These are phyloP conservation scores for Falco novaeseelandiae DNA, from an alignment of 2,797 vertebrate genomes.

Conservation along the genomic window DNA sequence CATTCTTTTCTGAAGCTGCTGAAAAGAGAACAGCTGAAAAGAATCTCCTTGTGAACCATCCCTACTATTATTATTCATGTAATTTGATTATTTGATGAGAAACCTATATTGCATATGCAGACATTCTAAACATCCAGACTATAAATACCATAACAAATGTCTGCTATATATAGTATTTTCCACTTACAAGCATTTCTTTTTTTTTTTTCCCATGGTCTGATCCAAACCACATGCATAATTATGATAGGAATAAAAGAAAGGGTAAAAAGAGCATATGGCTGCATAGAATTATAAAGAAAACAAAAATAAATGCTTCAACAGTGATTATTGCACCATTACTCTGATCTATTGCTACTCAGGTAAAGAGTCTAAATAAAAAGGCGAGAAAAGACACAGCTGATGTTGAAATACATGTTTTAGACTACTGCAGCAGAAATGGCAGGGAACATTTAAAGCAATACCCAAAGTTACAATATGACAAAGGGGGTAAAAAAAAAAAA, in stretches of 20 bases:
- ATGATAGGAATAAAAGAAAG: not conserved
- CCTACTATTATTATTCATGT: not conserved
- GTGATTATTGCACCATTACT: slow-evolving; percentile 1
- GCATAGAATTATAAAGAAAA: slow-evolving; percentile 29
- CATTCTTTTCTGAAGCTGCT: not conserved
- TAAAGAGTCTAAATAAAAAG: slow-evolving; percentile 11
- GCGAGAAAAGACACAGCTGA: not conserved
- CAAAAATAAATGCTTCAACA: slow-evolving; percentile 32
- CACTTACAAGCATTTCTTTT: not conserved
- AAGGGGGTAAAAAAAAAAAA: not conserved
- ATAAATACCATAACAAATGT: not conserved
- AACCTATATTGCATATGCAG: not conserved
- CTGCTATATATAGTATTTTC: not conserved
- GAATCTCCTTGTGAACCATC: not conserved
- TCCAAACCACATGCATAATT: slow-evolving; percentile 11
- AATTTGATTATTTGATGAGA: not conserved
- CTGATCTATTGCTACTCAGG: slow-evolving; percentile 26
- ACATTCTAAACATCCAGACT: not conserved
- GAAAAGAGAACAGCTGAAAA: not conserved
- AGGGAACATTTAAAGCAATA: not conserved
- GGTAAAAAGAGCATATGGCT: not conserved
- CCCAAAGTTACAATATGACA: not conserved
- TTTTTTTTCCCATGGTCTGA: not conserved
- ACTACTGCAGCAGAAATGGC: slow-evolving; percentile 23
- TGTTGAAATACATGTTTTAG: not conserved